Conservation (phyloP, 2,888 invertebrate species). For the Villa cingulata region DNA sequence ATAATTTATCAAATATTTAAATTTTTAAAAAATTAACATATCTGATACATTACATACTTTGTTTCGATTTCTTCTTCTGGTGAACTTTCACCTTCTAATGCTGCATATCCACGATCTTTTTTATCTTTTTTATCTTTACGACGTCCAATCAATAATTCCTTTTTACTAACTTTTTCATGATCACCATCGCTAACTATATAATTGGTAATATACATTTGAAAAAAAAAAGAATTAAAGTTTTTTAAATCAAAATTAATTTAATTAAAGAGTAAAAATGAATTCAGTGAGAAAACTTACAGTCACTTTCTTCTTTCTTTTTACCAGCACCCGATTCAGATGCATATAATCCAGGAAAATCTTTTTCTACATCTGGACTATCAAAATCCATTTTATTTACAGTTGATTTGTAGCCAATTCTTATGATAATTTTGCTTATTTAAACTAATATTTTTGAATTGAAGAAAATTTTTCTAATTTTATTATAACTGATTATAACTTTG, state of each 20-base stretch:
- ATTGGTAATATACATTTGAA: background rate
- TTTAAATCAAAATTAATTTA: no score
- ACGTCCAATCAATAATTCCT: slow-evolving; percentile 61
- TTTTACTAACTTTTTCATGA: slow-evolving; percentile 65
- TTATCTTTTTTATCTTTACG: slow-evolving; percentile 76
- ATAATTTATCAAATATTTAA: slow-evolving; percentile 12
- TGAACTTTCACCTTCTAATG: slow-evolving; percentile 85
- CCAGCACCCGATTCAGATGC: slow-evolving; percentile 55
- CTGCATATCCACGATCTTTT: slow-evolving; percentile 81
- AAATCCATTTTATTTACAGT: slow-evolving; percentile 25
- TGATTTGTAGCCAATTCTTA: no score
- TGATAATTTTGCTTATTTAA: no score
- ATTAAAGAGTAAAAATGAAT: no score
- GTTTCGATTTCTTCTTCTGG: slow-evolving; percentile 76
- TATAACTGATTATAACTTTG: no score
- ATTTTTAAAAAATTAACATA: slow-evolving; percentile 5
- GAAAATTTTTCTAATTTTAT: no score
- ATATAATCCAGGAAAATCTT: slow-evolving; percentile 79
- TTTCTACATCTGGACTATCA: slow-evolving; percentile 72
- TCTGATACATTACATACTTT: slow-evolving; percentile 42
- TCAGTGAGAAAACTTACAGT: slow-evolving; percentile 45
- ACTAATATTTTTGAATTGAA: no score
- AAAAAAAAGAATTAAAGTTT: background rate
- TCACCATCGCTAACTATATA: slow-evolving; percentile 71
- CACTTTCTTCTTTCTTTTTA: slow-evolving; percentile 58